Evolutionary conservation across 2,888 invertebrate genomes (phyloP).

Genomic region (Ophion slaviceki): DNA sequence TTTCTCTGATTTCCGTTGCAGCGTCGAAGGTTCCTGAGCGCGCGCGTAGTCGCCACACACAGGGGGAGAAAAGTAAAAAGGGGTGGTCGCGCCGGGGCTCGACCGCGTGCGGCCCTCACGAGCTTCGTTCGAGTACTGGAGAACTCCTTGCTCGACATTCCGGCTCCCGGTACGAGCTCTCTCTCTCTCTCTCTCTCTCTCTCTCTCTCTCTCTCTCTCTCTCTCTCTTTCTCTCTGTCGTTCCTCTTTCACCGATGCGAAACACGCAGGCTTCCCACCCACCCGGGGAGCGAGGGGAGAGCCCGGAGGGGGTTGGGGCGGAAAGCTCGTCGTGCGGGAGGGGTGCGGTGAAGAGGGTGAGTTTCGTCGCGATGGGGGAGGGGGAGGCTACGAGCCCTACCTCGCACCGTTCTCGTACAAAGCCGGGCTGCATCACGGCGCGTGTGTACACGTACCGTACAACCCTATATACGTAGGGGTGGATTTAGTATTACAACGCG

Average conservation of each 20-base stretch:
- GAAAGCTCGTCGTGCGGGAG: neutral
- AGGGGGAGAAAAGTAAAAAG: slow-evolving; percentile 45
- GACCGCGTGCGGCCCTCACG: slow-evolving; percentile 68
- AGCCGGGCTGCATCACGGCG: slow-evolving; percentile 5
- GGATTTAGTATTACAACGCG: no score
- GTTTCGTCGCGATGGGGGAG: slow-evolving; percentile 33
- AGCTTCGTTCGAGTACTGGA: slow-evolving; percentile 79
- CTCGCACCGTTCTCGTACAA: slow-evolving; percentile 5
- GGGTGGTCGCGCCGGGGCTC: slow-evolving; percentile 55
- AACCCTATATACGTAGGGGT: no score
- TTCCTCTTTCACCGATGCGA: slow-evolving; percentile 25
- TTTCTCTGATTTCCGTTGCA: neutral
- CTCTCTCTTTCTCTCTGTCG: slow-evolving; percentile 37
- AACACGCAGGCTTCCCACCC: slow-evolving; percentile 62
- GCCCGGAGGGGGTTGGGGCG: neutral
- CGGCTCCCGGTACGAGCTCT: slow-evolving; percentile 50
- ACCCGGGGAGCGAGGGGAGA: neutral
- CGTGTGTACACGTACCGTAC: neutral
- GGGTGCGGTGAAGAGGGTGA: slow-evolving; percentile 7
- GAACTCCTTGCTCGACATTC: slow-evolving; percentile 62
- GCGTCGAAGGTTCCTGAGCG: slow-evolving; percentile 32
- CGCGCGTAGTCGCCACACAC: slow-evolving; percentile 47
- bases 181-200: neutral
- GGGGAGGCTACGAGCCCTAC: slow-evolving; percentile 5
- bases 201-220: slow-evolving; percentile 3